These are phyloP conservation scores for Halesus radiatus DNA, from an alignment of 1,140 invertebrate genomes.

Conservation along the genomic window DNA sequence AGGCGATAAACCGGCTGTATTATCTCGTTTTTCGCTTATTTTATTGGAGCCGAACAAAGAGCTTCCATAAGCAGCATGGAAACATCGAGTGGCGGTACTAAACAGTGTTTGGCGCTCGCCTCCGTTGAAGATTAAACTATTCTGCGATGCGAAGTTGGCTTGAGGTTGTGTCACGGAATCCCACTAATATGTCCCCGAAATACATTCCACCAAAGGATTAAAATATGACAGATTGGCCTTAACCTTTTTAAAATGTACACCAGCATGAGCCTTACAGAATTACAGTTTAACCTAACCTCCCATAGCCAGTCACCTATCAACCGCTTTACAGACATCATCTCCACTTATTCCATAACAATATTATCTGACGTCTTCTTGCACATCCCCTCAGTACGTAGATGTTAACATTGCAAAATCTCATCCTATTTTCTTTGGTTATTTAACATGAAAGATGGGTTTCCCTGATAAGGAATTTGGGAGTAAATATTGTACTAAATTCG, in stretches of 20 bases:
- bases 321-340: no score
- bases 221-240: not conserved
- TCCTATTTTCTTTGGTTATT: no score
- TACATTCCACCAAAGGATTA: not conserved
- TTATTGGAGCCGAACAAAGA: not conserved
- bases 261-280: no score
- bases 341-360: no score
- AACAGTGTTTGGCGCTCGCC: constrained; percentile 49
- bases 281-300: no score
- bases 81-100: constrained; percentile 34
- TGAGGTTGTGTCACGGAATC: constrained; percentile 39
- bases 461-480: no score
- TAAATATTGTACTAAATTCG: no score
- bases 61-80: not conserved
- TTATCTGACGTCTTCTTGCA: no score
- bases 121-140: constrained; percentile 50
- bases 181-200: constrained; percentile 33
- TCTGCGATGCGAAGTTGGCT: constrained; percentile 19
- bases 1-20: not conserved
- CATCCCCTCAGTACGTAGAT: no score
- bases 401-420: no score
- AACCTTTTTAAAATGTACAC: not conserved
- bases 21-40: constrained; percentile 12
- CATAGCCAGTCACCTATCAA: no score
- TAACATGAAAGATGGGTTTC: no score